Base-by-base conservation (phyloP, 2,797 vertebrate genomes). In the Coreius guichenoti region DNA sequence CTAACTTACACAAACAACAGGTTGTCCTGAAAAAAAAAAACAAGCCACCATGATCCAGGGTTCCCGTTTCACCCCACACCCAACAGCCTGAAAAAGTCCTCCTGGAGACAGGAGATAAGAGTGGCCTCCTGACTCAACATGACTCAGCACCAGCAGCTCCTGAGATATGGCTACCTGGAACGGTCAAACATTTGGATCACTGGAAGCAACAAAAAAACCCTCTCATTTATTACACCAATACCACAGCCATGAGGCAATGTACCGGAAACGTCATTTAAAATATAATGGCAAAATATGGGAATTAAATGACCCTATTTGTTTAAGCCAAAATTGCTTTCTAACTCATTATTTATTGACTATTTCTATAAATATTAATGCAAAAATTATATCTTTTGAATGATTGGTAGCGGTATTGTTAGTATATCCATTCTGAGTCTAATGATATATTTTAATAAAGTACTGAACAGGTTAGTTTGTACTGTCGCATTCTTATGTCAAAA, bases 41-140 rank as follows among this genome's bases (percentile, higher is more conserved):
- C 26, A 39, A 72, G 49, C 33, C 80, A 33, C 51, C 56, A 92
- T 90, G 90, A 88, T 87, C 87, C 92, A 83, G 93, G 93, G 89
- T 86, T 89, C 90, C 87, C 70, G 75, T 89, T 93, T 93, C 58
- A 91, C 88, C 88, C 54, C 78, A 85, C 84, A 58, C 94, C 92
- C 93, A 94, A 95, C 95, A 91, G 93, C 92, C 92, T 85, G 80
- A 89, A 89, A 94, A 94, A 90, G 94, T 90, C 90, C 92, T 91
- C 90, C 92, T 96, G 95, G 92, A 90, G 89, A 91, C 31, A 80
- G 88, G 88, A 95, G 95, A 96, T 96, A 96, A 96, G 95, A 86
- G 92, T 84, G 86, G 83, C 92, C 92, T 94, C 92, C 93, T 89
- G 89, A 93, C 63, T 65, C 63, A 31, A 94, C 92, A 93, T 96